Evolutionary conservation across 1,140 invertebrate genomes (phyloP), one percentile per base, ranked within the genome.

Genomic region (Lanistes nyassanus): DNA sequence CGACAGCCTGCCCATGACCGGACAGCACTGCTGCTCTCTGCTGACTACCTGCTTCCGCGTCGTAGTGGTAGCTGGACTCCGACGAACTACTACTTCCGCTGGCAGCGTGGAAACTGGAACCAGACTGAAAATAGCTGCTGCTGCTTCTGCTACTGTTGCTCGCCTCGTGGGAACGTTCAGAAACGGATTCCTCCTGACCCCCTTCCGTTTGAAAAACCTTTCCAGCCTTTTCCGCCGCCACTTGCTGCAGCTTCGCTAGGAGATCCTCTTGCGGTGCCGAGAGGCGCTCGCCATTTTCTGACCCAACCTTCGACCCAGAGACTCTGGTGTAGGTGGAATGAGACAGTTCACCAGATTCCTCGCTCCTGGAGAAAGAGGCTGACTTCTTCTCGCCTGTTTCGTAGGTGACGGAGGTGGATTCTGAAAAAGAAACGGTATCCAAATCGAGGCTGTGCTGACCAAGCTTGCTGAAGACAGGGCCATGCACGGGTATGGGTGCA

Each of bases 291-390:
- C 21, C 5, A 13, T 16, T 19, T 21, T n/a, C 26, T 13, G 2
- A 47, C 9, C 42, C 42, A 1, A 47, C 65, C n/a, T 37, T 29
- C 13, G 34, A n/a, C n/a, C 65, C 65, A 4, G 65, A 67, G 21
- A 67, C 36, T 37, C 65, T 37, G 29, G 65, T 67, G 37, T 67
- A 42, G 37, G 65, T 42, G 7, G n/a, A 26, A 9, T 67, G 65
- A 23, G 65, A 67, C 13, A 37, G 7, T 1, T 67, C 11, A 16
- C 65, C 65, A 6, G 65, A 37, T 29, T 67, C 37, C 26, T 37
- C 65, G n/a, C 36, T 67, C 34, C 26, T 37, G 36, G 65, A 36
- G 65, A 39, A 67, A 3, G 65, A 67, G 16, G 65, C 9, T 1
- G 65, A 67, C 37, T 37, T 67, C 37, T 19, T 39, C 36, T 42